Evolutionary conservation across 2,113 vertebrate species (phyloP).

Genomic region (Neomonachus schauinslandi): DNA sequence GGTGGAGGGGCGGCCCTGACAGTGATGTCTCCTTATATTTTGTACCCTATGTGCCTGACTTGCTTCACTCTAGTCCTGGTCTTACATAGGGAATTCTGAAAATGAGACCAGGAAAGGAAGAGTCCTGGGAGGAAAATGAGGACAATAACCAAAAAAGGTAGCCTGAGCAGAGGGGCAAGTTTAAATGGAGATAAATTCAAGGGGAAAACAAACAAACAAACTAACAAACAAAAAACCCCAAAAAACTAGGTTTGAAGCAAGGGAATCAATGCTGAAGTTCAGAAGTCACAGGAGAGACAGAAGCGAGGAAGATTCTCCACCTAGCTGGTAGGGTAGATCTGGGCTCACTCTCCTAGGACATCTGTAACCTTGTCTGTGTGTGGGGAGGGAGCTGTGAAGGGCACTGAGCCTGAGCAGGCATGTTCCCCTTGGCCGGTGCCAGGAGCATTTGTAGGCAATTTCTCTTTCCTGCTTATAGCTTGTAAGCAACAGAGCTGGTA

Average conservation of each 20-base stretch:
- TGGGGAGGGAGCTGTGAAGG: neutral
- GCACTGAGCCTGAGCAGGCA: neutral
- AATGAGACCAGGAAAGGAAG: neutral
- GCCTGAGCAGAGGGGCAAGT: neutral
- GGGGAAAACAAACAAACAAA: neutral
- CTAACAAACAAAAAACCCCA: neutral
- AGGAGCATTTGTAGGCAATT: neutral
- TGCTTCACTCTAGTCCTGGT: neutral
- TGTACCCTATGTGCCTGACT: accelerated
- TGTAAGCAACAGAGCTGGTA: neutral
- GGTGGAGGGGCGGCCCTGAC: accelerated
- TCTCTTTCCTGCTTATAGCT: neutral
- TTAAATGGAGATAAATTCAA: neutral
- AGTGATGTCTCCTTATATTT: neutral
- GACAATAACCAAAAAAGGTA: neutral
- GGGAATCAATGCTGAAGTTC: neutral
- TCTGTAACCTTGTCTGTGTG: neutral
- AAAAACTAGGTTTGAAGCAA: neutral
- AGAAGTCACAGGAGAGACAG: neutral
- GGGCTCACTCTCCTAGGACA: neutral
- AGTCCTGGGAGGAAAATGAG: neutral
- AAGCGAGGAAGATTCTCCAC: neutral
- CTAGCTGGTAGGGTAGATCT: neutral
- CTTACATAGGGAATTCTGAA: neutral
- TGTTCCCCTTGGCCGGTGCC: neutral